Conservation (phyloP, 92 coral and sea anemone species). For the Actinostola sp. region DNA sequence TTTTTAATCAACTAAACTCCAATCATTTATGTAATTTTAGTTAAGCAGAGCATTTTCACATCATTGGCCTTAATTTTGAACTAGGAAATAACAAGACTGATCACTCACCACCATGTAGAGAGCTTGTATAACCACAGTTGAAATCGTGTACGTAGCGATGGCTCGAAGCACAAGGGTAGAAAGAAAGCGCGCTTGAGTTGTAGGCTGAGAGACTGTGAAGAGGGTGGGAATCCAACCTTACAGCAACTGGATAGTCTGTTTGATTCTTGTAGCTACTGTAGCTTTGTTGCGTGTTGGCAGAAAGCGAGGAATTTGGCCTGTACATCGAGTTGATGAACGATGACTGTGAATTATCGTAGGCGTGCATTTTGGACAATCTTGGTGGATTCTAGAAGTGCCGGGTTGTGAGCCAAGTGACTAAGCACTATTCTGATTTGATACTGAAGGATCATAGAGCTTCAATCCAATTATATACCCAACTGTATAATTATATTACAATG, state of each 20-base stretch:
- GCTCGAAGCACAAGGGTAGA: conserved; percentile 84
- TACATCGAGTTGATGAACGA: conserved; percentile 86
- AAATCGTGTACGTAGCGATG: conserved; percentile 89
- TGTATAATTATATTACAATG: conserved; percentile 86
- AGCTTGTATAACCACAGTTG: conserved; percentile 84
- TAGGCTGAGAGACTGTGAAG: conserved; percentile 77
- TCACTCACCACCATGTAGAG: conserved; percentile 86
- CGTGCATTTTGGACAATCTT: conserved; percentile 61
- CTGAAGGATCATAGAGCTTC: conserved; percentile 40
- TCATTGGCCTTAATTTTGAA: conserved; percentile 9
- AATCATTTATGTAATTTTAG: conserved; percentile 18
- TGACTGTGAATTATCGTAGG: conserved; percentile 77
- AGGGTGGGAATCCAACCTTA: conserved; percentile 83
- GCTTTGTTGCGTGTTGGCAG: conserved; percentile 59
- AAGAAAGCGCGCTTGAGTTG: conserved; percentile 71
- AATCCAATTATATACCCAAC: conserved; percentile 86
- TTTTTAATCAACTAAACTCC: conserved; percentile 13
- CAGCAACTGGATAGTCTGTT: conserved; percentile 88
- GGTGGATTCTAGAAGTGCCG: neutral
- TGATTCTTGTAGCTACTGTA: conserved; percentile 66
- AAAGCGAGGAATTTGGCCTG: conserved; percentile 66
- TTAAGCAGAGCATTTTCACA: conserved; percentile 17
- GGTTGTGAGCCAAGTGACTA: neutral
- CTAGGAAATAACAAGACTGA: neutral
- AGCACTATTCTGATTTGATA: neutral